phyloP scores from a whole-genome alignment of 2,113 vertebrate genomes.

The Hymenochirus boettgeri region DNA sequence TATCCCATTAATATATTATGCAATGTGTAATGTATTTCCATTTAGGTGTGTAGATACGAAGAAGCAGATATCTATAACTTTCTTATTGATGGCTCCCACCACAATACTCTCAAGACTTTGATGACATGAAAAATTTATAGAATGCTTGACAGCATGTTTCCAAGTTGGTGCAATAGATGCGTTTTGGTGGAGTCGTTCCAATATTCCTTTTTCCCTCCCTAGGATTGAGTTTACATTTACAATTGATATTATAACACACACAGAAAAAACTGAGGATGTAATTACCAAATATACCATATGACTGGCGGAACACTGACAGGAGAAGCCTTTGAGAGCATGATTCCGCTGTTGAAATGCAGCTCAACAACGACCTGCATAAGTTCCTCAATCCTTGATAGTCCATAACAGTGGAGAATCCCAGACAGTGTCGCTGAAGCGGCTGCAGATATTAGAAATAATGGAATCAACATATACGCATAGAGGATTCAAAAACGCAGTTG shows the following conservation, averaged over 20 bases:
- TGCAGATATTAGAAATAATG: conserved; percentile 49
- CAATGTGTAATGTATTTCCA: no score
- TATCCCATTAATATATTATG: no score
- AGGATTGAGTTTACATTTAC: conserved; percentile 60
- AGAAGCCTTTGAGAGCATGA: conserved; percentile 63
- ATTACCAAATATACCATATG: conserved; percentile 55
- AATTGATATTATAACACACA: no score
- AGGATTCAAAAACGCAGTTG: conserved; percentile 62
- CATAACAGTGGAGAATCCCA: conserved; percentile 71
- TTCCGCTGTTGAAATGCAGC: conserved; percentile 53
- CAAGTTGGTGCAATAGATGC: conserved; percentile 63
- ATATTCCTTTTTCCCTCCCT: conserved; percentile 50
- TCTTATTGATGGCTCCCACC: conserved; percentile 75
- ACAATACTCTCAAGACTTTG: conserved; percentile 58
- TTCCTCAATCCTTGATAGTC: conserved; percentile 65
- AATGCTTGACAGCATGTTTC: conserved; percentile 62
- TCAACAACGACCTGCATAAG: conserved; percentile 46
- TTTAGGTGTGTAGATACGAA: conserved; percentile 68
- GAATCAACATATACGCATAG: conserved; percentile 68
- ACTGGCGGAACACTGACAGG: conserved; percentile 66
- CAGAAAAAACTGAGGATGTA: conserved; percentile 53
- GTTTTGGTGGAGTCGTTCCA: conserved; percentile 73
- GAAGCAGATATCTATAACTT: conserved; percentile 85
- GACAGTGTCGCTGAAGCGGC: conserved; percentile 65
- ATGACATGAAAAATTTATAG: conserved; percentile 75